Conservation (phyloP, 2,797 vertebrate species). For the Anolis apletophallus region DNA sequence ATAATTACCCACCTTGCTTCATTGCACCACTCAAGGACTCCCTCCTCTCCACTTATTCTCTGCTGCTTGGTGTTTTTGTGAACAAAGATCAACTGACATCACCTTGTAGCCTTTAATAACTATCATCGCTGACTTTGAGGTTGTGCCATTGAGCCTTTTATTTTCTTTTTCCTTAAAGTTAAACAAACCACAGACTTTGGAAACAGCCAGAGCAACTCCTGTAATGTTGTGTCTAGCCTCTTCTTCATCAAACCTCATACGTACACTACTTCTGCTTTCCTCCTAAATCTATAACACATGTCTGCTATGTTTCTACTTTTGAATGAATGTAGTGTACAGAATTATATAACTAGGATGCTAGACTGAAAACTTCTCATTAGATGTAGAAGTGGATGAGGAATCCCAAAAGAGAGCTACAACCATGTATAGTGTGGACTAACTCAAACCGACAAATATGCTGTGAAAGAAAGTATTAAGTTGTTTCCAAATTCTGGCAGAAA, state of each 20-base stretch:
- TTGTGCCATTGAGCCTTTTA: constrained; percentile 26
- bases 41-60: background rate
- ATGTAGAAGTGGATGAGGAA: background rate
- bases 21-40: background rate
- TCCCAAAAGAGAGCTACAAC: background rate
- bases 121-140: constrained; percentile 13
- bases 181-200: constrained; percentile 9
- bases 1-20: constrained; percentile 1
- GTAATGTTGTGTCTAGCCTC: background rate
- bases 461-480: background rate
- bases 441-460: background rate
- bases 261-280: background rate
- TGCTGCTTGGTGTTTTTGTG: background rate
- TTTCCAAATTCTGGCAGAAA: background rate
- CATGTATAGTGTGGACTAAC: background rate
- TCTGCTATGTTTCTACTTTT: background rate
- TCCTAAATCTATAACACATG: background rate
- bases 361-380: background rate
- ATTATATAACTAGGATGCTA: background rate
- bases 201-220: background rate
- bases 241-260: background rate
- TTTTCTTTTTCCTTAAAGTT: constrained; percentile 7
- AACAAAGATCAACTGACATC: background rate
- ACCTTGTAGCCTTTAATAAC: constrained; percentile 15
- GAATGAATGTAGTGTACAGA: background rate